Base-by-base conservation (phyloP, 2,888 invertebrate genomes). In the Pegoplata infirma region DNA sequence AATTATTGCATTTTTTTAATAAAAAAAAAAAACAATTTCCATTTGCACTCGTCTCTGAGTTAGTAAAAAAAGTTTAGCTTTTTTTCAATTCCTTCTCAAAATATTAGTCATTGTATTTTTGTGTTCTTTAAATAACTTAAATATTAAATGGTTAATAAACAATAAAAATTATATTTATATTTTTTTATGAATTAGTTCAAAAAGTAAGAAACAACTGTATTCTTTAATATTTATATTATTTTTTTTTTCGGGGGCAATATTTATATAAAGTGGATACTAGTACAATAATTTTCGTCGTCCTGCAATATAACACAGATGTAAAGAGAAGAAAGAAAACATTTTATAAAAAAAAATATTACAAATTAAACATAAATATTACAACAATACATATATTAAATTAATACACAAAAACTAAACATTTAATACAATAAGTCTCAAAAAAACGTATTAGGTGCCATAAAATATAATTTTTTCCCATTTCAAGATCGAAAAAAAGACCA, bases 241-340 rank as follows among this genome's bases (percentile, higher is more conserved):
- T 47, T 36, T 53, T 40, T 51, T 58, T 32, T 58, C 46, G 12
- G 74, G 74, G 74, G 73, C 81, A 82, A 82, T 78, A 77, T 79
- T 81, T 59, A 64, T 80, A 78, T 80, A 80, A 81, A 84, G 82
- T 86, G 82, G 88, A 89, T 91, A 56, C 91, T 92, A 92, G 91
- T 91, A 92, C 87, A 92, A 91, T 87, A 91, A 91, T 89, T 91
- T 91, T 89, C 91, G 91, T 90, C 92, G 92, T 90, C 92, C 92
- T 92, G 92, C 90, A 92, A 91, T 90, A 90, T 89, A 88, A 91
- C 89, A 91, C 89, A 90, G 87, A 90, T 89, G 86, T 81, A 89
- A 88, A 88, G 51, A 85, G 86, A 88, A 85, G 85, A 88, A 86
- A 87, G 86, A 85, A 82, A 84, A 81, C 28, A 68, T 68, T 80